Conservation (phyloP, 2,113 vertebrate genomes). For the Ailuropoda melanoleuca region DNA sequence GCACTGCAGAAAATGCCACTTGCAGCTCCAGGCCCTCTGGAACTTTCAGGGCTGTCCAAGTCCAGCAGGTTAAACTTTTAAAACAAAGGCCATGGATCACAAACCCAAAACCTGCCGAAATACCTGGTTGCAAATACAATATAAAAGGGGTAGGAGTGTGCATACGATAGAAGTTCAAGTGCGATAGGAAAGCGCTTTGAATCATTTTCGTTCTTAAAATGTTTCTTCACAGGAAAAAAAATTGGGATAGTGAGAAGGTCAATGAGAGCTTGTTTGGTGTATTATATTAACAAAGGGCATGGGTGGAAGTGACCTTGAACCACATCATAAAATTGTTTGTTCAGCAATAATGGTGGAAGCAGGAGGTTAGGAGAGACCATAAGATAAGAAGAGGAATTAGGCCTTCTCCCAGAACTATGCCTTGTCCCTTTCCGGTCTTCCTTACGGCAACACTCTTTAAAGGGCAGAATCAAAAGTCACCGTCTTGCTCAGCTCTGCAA, state of each 20-base stretch:
- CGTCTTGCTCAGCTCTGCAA: not conserved
- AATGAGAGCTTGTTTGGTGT: not conserved
- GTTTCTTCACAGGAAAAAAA: not conserved
- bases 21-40: not conserved
- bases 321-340: not conserved
- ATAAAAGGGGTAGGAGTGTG: not conserved
- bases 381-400: not conserved
- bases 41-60: not conserved
- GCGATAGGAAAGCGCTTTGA: not conserved
- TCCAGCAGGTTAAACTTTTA: not conserved
- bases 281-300: not conserved
- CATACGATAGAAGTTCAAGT: not conserved
- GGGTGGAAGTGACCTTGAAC: not conserved
- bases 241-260: not conserved
- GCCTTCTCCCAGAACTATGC: not conserved
- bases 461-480: not conserved
- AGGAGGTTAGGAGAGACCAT: not conserved
- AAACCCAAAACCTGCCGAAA: not conserved
- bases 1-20: constrained; percentile 17
- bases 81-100: constrained; percentile 14
- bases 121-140: not conserved
- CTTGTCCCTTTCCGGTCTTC: not conserved
- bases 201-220: constrained; percentile 21
- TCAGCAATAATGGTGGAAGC: not conserved
- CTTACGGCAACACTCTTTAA: not conserved